phyloP scores from a whole-genome alignment of 1,140 invertebrate genomes.

The Philopotamus ludificatus region DNA sequence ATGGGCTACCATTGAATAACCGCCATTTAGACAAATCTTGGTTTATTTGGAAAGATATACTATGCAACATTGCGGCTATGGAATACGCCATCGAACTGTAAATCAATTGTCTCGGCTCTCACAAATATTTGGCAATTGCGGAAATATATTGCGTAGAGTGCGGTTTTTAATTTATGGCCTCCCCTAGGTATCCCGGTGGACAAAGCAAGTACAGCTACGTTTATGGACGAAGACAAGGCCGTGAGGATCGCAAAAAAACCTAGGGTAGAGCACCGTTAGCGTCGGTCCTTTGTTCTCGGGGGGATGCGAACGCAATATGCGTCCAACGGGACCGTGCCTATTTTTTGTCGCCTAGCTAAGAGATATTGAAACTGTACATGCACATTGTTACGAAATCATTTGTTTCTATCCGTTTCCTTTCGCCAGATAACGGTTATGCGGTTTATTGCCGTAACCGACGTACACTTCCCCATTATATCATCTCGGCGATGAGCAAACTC shows the following conservation, averaged over 20 bases:
- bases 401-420: constrained; percentile 19
- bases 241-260: constrained; percentile 3
- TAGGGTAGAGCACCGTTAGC: constrained; percentile 14
- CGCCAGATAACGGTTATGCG: constrained; percentile 13
- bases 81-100: not conserved
- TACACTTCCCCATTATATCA: not conserved
- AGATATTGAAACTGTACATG: constrained; percentile 19
- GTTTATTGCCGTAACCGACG: constrained; percentile 3
- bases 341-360: constrained; percentile 4
- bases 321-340: not conserved
- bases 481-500: not conserved
- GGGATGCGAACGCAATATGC: not conserved
- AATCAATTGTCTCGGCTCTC: not conserved
- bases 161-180: constrained; percentile 26
- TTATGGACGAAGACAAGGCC: not conserved
- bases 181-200: not conserved
- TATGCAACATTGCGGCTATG: too few species aligned
- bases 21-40: too few species aligned
- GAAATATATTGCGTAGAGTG: constrained; percentile 13
- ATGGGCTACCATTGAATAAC: too few species aligned
- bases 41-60: too few species aligned
- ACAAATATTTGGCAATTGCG: not conserved
- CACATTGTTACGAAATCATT: constrained; percentile 7
- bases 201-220: constrained; percentile 1
- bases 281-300: not conserved